phyloP scores from a whole-genome alignment of 2,888 invertebrate species.

The Sphinx pinastri region DNA sequence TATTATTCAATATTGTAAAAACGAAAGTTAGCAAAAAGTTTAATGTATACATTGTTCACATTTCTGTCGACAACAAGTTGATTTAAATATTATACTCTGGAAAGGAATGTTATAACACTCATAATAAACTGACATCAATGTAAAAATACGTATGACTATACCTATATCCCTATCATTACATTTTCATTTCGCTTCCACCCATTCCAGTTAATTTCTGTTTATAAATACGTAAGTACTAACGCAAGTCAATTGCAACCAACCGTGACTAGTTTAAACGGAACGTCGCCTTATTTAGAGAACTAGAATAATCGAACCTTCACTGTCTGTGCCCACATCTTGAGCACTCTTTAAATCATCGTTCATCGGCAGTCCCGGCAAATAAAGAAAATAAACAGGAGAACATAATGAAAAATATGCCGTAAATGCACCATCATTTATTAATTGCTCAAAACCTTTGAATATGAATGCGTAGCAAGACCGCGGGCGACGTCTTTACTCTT shows the following conservation, averaged over 20 bases:
- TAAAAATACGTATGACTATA: neutral
- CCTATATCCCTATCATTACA: neutral
- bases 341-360: conserved; percentile 7
- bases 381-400: neutral
- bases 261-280: neutral
- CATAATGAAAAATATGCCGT: neutral
- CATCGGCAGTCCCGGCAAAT: neutral
- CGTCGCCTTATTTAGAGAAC: conserved; percentile 18
- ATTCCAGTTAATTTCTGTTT: neutral
- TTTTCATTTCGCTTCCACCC: neutral
- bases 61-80: neutral
- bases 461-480: too few relatives aligned
- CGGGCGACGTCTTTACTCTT: neutral
- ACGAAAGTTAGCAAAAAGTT: conserved; percentile 15
- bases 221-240: conserved; percentile 9
- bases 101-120: neutral
- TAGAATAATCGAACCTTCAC: conserved; percentile 3
- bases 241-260: conserved; percentile 5
- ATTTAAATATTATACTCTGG: neutral
- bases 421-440: neutral
- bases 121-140: neutral
- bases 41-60: neutral
- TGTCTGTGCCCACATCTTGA: neutral
- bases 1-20: conserved; percentile 15
- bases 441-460: neutral